Percentiles rank a stretch among this genome's conserved stretches.
phyloP scores from a whole-genome alignment of 1,140 invertebrate species.

The Cydia amplana region DNA sequence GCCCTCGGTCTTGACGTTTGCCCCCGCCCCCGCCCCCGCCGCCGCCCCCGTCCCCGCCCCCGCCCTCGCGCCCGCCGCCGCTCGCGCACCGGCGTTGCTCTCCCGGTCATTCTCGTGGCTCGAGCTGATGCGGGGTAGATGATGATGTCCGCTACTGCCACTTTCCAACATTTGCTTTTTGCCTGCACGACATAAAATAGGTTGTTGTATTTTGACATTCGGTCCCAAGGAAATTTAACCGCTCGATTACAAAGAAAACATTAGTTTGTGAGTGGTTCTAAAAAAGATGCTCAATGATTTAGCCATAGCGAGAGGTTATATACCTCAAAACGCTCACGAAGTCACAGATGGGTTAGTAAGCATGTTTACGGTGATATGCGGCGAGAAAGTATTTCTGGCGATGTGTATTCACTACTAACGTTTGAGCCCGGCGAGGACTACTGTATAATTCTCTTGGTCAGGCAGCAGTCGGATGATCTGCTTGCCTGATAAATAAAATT shows the following conservation, averaged over 20 bases:
- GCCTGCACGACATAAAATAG: constrained; percentile 48
- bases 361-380: constrained; percentile 1
- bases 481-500: constrained; percentile 34
- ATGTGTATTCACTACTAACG: constrained; percentile 21
- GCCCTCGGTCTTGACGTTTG: constrained; percentile 40
- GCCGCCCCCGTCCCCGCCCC: constrained; percentile 20
- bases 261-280: neutral
- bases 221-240: neutral
- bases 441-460: constrained; percentile 34
- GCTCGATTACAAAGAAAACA: neutral
- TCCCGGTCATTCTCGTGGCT: constrained; percentile 51
- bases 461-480: constrained; percentile 32
- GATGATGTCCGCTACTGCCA: constrained; percentile 35
- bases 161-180: constrained; percentile 75
- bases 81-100: constrained; percentile 26
- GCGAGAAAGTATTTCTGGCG: constrained; percentile 7
- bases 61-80: constrained; percentile 32
- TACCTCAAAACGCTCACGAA: neutral
- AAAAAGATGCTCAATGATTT: neutral
- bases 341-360: constrained; percentile 7
- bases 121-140: constrained; percentile 52
- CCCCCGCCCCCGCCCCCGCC: neutral
- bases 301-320: constrained; percentile 5
- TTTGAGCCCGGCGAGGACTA: constrained; percentile 26
- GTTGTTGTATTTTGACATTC: neutral